These are phyloP conservation scores for Monochamus alternatus DNA, from an alignment of 2,888 invertebrate genomes.

Conservation along the genomic window DNA sequence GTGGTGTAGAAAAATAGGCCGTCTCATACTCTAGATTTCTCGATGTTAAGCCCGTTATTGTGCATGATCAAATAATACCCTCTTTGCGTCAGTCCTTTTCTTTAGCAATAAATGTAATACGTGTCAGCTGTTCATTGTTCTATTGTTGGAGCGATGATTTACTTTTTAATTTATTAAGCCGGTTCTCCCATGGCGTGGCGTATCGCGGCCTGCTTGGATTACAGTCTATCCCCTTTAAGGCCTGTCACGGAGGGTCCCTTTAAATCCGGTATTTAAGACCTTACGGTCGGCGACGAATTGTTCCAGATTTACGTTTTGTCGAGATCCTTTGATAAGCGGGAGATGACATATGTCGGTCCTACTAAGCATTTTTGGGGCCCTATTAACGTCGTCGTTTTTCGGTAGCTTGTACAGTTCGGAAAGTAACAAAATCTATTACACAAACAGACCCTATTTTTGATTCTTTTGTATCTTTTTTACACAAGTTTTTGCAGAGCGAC, in stretches of 20 bases:
- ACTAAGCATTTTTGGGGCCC: background rate
- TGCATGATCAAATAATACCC: background rate
- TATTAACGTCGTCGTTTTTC: background rate
- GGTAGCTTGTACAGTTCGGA: too few relatives aligned
- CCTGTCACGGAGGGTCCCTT: background rate
- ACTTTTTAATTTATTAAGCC: conserved; percentile 10
- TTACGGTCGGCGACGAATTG: conserved; percentile 2
- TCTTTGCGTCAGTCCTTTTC: background rate
- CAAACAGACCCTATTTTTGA: too few relatives aligned
- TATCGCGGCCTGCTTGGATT: background rate
- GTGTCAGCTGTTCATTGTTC: conserved; percentile 9
- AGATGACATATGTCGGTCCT: conserved; percentile 2
- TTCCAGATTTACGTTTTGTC: conserved; percentile 3
- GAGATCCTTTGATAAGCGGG: background rate
- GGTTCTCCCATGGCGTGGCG: background rate
- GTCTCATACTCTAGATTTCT: background rate
- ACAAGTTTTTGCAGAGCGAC: too few relatives aligned
- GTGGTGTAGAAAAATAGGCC: too few relatives aligned
- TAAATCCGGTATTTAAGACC: background rate
- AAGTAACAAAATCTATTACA: too few relatives aligned
- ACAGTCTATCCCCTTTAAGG: background rate
- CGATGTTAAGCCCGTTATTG: background rate
- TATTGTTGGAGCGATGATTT: conserved; percentile 6
- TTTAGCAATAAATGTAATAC: conserved; percentile 8
- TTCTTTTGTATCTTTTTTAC: too few relatives aligned